Conservation (phyloP, 2,113 vertebrate species). For the Tringa solitaria region DNA sequence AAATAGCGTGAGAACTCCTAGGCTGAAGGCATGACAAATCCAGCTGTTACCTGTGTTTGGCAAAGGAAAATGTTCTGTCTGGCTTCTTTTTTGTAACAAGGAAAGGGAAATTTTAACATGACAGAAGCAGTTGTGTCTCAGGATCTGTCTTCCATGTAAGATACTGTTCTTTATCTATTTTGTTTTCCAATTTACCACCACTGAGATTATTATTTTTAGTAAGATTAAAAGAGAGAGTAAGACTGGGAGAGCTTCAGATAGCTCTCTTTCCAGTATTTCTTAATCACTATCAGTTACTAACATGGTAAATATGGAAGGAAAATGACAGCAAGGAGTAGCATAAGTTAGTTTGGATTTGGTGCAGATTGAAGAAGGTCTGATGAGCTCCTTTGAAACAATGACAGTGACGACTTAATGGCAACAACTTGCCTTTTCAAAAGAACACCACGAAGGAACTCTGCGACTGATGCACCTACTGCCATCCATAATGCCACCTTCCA, state of each 20-base stretch:
- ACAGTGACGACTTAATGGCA: neutral
- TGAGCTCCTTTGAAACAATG: neutral
- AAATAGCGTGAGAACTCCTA: neutral
- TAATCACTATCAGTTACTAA: neutral
- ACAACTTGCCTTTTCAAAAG: neutral
- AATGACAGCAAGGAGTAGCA: neutral
- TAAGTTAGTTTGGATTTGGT: neutral
- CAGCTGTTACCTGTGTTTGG: neutral
- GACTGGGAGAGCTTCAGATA: neutral
- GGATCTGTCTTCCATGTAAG: neutral
- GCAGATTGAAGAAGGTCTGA: neutral
- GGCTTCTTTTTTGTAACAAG: neutral
- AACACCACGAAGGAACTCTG: neutral
- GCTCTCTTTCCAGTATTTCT: neutral
- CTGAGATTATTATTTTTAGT: neutral
- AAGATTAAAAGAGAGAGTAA: neutral
- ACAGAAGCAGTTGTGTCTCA: neutral
- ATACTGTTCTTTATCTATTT: neutral
- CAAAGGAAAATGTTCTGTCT: neutral
- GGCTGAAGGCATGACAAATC: neutral
- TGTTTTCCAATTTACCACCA: neutral
- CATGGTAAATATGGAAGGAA: neutral
- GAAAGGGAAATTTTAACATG: neutral
- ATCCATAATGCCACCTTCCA: rapidly evolving
- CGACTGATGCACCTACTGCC: neutral